Conservation (phyloP, 2,888 invertebrate species). For the Villa cingulata region DNA sequence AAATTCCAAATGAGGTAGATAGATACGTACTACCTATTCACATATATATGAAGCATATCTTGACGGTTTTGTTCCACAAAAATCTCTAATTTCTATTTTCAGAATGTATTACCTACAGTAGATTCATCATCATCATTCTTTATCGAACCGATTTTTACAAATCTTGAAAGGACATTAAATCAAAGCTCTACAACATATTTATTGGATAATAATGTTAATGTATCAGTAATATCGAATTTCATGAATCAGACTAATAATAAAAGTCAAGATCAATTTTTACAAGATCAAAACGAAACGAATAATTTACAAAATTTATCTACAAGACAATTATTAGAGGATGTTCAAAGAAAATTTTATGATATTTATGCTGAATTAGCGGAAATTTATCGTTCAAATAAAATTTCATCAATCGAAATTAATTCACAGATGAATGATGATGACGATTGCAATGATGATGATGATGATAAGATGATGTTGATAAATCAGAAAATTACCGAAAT, state of each 20-base stretch:
- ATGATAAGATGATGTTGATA: too few relatives aligned
- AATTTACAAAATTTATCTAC: neutral
- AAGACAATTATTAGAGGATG: constrained; percentile 1
- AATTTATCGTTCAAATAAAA: neutral
- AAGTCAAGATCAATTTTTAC: too few relatives aligned
- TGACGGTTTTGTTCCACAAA: too few relatives aligned
- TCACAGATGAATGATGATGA: neutral
- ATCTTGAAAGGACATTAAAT: neutral
- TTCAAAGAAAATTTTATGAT: constrained; percentile 7
- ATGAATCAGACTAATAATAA: constrained; percentile 1
- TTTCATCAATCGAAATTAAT: constrained; percentile 16
- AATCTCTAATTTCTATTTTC: neutral
- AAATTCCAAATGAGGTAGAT: neutral
- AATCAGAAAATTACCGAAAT: constrained; percentile 46
- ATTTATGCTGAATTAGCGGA: constrained; percentile 5
- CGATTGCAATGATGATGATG: too few relatives aligned
- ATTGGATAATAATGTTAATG: neutral
- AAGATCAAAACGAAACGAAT: too few relatives aligned
- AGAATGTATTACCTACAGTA: neutral
- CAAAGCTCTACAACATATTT: neutral
- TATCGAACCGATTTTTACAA: neutral
- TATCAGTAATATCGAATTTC: neutral
- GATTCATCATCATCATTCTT: neutral
- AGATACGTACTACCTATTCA: neutral
- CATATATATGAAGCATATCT: too few relatives aligned